These are phyloP conservation scores for Antrozous pallidus DNA, from an alignment of 2,797 vertebrate species.

Conservation along the genomic window DNA sequence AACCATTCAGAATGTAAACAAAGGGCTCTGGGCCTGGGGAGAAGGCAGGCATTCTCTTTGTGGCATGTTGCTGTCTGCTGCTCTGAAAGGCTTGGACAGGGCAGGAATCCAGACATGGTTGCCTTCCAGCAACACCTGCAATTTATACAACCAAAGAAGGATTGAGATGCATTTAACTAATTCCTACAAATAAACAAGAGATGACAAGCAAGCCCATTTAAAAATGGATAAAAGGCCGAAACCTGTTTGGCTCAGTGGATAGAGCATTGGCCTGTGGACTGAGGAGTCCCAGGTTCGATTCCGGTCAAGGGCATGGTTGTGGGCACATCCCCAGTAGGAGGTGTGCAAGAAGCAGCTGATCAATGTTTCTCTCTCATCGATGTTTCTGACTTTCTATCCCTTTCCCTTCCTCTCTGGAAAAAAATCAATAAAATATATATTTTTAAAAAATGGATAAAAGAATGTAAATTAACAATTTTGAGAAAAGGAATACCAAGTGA, in stretches of 20 bases:
- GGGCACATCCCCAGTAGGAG: no score
- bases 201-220: not conserved
- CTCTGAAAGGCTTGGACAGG: not conserved
- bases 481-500: not conserved
- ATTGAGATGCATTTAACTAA: not conserved
- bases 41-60: not conserved
- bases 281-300: no score
- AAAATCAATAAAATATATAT: no score
- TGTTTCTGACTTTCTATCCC: no score
- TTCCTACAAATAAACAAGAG: not conserved
- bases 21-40: not conserved
- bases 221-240: not conserved
- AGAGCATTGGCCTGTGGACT: no score
- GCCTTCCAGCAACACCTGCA: not conserved
- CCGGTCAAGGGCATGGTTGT: no score
- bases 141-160: not conserved
- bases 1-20: slow-evolving; percentile 30
- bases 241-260: no score
- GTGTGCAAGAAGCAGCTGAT: no score
- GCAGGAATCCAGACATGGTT: not conserved
- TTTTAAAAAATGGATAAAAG: not conserved
- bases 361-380: no score
- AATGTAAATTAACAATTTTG: not conserved
- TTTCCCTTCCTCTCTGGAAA: no score
- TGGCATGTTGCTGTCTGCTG: not conserved